Evolutionary conservation across 2,113 vertebrate genomes (phyloP).

Genomic region (Acanthisitta chloris): DNA sequence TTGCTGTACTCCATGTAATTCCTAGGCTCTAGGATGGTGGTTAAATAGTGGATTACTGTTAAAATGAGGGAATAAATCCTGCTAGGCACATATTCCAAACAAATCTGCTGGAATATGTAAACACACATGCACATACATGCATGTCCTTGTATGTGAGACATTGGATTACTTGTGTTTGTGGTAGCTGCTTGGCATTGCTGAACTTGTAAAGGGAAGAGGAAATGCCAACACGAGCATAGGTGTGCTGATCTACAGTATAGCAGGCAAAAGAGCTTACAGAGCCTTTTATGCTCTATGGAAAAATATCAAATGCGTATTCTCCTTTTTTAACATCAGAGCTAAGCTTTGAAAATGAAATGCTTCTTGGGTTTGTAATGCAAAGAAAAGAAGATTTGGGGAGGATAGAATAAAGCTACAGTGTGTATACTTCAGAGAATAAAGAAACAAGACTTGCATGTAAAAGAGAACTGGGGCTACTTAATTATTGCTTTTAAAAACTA

Average conservation of each 20-base stretch:
- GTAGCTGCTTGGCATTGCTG: background rate
- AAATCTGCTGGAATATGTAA: background rate
- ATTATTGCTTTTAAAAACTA: background rate
- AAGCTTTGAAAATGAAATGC: background rate
- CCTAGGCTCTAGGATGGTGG: background rate
- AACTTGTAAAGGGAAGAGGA: background rate
- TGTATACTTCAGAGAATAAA: background rate
- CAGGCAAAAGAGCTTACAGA: background rate
- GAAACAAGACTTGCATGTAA: background rate
- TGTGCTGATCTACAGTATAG: background rate
- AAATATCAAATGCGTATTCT: background rate
- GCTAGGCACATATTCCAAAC: background rate
- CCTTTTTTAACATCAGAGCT: background rate
- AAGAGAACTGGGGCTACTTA: background rate
- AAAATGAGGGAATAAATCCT: background rate
- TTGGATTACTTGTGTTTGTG: background rate
- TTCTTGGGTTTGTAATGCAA: background rate
- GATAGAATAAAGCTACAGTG: background rate
- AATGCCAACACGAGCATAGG: background rate
- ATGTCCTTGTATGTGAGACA: accelerated
- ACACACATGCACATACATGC: accelerated
- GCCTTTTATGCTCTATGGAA: background rate
- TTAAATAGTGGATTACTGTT: background rate
- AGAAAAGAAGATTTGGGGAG: background rate
- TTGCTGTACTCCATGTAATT: background rate